A percentile compares a stretch with the other conserved stretches of the same genome.
Conservation (phyloP, 2,888 invertebrate genomes). For the Agrilus cyanescens region DNA sequence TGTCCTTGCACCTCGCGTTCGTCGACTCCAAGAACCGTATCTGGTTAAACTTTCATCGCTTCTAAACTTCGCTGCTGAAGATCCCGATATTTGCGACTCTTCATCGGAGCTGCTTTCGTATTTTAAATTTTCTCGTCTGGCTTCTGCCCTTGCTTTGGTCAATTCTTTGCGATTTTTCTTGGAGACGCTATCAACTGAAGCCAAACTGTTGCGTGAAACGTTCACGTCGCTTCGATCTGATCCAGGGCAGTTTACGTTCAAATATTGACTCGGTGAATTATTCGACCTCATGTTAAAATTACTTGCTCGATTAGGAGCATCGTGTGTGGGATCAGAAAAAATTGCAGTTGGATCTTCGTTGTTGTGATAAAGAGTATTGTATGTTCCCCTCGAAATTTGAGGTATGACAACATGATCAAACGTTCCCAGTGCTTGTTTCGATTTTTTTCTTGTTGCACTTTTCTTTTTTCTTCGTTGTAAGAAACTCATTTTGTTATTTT, state of each 20-base stretch:
- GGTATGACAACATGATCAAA: conserved; percentile 54
- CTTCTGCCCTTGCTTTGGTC: conserved; percentile 56
- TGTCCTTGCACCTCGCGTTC: conserved; percentile 62
- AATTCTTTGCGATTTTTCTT: conserved; percentile 46
- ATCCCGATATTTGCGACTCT: conserved; percentile 56
- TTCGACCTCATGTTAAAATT: no score
- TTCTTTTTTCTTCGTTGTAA: conserved; percentile 32
- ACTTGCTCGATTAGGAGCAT: conserved; percentile 34
- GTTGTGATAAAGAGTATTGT: conserved; percentile 8
- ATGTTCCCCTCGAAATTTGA: conserved; percentile 17
- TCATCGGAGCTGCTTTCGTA: conserved; percentile 61
- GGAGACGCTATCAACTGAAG: conserved; percentile 39
- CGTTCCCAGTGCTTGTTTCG: conserved; percentile 40
- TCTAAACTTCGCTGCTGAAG: conserved; percentile 52
- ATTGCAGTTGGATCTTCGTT: conserved; percentile 40
- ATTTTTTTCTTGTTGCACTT: conserved; percentile 41
- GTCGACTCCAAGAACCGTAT: conserved; percentile 47
- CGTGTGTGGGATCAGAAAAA: conserved; percentile 43
- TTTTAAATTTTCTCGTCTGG: conserved; percentile 46
- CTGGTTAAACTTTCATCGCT: conserved; percentile 55
- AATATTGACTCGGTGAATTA: background rate
- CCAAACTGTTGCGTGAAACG: conserved; percentile 24
- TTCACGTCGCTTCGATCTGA: conserved; percentile 16
- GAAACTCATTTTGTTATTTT: conserved; percentile 29
- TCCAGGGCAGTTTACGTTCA: background rate